Evolutionary conservation across 2,888 invertebrate species (phyloP).

Genomic region (Megastigmus dorsalis): DNA sequence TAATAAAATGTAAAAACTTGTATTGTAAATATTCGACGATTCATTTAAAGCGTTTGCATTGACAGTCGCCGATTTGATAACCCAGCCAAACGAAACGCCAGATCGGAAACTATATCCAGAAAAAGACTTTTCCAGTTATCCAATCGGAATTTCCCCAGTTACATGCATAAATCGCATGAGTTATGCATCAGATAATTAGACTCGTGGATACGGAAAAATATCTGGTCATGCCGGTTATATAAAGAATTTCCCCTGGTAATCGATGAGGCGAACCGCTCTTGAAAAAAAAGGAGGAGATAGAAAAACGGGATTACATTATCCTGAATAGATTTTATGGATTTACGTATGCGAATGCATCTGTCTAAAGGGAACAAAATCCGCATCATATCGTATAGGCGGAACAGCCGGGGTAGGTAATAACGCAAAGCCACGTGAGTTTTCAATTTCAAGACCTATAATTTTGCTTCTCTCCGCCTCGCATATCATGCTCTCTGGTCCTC

Average conservation of each 20-base stretch:
- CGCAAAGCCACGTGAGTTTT: neutral
- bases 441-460: constrained; percentile 16
- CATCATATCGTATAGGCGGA: constrained; percentile 14
- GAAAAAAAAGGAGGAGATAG: neutral
- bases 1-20: too few species aligned
- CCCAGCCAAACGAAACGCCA: too few species aligned
- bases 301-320: constrained; percentile 9
- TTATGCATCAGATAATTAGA: constrained; percentile 24
- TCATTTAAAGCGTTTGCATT: too few species aligned
- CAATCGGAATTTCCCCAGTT: neutral
- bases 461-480: too few species aligned
- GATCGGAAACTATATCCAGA: too few species aligned
- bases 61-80: too few species aligned
- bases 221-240: neutral
- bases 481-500: too few species aligned
- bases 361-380: neutral
- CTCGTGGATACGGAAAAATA: constrained; percentile 5
- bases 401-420: constrained; percentile 6
- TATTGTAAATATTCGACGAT: too few species aligned
- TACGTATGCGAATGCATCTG: neutral
- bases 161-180: neutral
- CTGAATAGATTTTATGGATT: constrained; percentile 21
- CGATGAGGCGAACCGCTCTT: neutral
- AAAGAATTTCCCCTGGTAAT: too few species aligned
- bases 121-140: neutral